Evolutionary conservation across 2,888 invertebrate genomes (phyloP), one percentile per base, ranked within the genome.

Genomic region (Plusia festucae): DNA sequence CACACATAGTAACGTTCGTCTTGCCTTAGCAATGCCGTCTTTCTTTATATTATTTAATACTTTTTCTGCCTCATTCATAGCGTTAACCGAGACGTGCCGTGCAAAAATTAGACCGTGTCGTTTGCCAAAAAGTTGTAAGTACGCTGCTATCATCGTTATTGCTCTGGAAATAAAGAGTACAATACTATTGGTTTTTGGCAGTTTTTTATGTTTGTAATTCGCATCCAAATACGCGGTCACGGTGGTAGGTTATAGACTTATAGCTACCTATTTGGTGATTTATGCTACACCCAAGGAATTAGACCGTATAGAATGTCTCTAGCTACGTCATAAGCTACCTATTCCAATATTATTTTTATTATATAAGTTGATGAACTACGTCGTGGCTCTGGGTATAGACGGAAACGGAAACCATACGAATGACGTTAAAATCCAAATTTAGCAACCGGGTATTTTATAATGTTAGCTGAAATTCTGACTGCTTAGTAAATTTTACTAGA

Each of bases 61-160:
- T 65, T 79, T 75, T 74, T 66, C 53, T 77, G 72, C 59, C 53
- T 77, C 75, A 72, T 79, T 73, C 68, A 77, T 68, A 49, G 68
- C 68, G 53, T 34, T 40, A 59, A 68, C 64, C 62, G 70, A 79
- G 77, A 79, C 77, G 65, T 63, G 49, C 58, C 51, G 66, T 22
- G 46, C 52, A 53, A 60, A 71, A 53, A 67, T 40, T 32, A 15
- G 59, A 53, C 60, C 40, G 58, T 54, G 52, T 53, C 53, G 54
- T 62, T 68, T 77, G 72, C 75, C 75, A 77, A 77, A 70, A 53
- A 18, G 53, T 13, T 53, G 60, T 66, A 70, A 20, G 34, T 66
- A 70, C 24, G 34, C 61, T 22, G 67, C 44, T 68, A 58, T 68
- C 62, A 16, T 40, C 70, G 60, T 70, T 78, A 72, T 5, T 0